A percentile compares a stretch with the other conserved stretches of the same genome.
These are phyloP conservation scores for Enteromius mattozi DNA, from an alignment of 2,797 vertebrate genomes.

Conservation along the genomic window DNA sequence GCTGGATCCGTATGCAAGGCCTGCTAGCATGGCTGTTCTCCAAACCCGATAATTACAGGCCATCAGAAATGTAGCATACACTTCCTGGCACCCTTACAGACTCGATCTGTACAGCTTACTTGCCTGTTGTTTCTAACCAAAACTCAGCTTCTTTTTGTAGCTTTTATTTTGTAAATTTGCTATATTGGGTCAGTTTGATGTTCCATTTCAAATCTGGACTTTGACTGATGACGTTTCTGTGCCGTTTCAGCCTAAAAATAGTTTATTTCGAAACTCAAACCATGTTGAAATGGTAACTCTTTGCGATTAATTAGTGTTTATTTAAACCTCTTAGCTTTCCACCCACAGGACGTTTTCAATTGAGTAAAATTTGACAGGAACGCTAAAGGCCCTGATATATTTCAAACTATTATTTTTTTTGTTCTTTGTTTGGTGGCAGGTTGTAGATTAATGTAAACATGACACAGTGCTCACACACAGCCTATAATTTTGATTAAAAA, in stretches of 20 bases:
- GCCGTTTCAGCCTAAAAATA: background rate
- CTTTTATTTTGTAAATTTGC: slow-evolving; percentile 42
- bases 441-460: too few species aligned
- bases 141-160: background rate
- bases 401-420: too few species aligned
- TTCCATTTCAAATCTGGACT: too few species aligned
- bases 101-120: background rate
- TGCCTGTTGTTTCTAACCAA: background rate
- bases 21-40: slow-evolving; percentile 19
- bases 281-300: background rate
- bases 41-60: slow-evolving; percentile 54
- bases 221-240: background rate
- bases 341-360: too few species aligned
- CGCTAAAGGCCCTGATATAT: too few species aligned
- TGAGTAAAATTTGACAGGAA: too few species aligned
- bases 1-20: slow-evolving; percentile 15
- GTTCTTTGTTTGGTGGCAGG: too few species aligned
- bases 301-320: background rate
- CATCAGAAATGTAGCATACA: slow-evolving; percentile 16
- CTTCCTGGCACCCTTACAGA: background rate
- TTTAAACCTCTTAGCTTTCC: too few species aligned
- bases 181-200: slow-evolving; percentile 44
- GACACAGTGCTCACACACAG: too few species aligned
- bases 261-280: background rate
- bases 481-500: too few species aligned